Percentiles rank a stretch among this genome's conserved stretches.
phyloP scores from a whole-genome alignment of 2,888 invertebrate genomes.

The Thecocarcelia acutangulata region DNA sequence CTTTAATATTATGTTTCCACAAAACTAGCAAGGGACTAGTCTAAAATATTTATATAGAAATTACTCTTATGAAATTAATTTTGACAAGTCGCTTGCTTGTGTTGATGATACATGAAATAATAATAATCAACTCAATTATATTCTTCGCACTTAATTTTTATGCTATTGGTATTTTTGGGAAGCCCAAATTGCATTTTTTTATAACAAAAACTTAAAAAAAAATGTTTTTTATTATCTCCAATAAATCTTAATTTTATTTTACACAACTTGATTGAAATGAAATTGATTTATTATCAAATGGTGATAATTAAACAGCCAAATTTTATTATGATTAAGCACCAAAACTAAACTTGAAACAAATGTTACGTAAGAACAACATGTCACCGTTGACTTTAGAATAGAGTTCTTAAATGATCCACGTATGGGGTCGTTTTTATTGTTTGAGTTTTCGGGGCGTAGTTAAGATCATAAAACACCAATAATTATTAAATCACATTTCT shows the following conservation, averaged over 20 bases:
- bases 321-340: slow-evolving; percentile 4
- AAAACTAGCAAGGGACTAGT: too few relatives aligned
- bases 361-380: slow-evolving; percentile 3
- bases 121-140: too few relatives aligned
- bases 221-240: not conserved
- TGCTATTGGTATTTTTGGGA: too few relatives aligned
- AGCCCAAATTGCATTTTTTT: too few relatives aligned
- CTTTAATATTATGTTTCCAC: too few relatives aligned
- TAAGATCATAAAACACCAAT: slow-evolving; percentile 54
- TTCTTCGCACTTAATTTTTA: too few relatives aligned
- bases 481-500: slow-evolving; percentile 64
- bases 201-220: too few relatives aligned
- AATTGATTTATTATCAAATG: slow-evolving; percentile 49
- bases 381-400: slow-evolving; percentile 26
- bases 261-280: slow-evolving; percentile 35
- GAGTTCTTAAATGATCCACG: slow-evolving; percentile 42
- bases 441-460: slow-evolving; percentile 57
- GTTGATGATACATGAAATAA: too few relatives aligned
- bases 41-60: too few relatives aligned
- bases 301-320: slow-evolving; percentile 36
- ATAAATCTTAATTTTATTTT: slow-evolving; percentile 41
- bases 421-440: slow-evolving; percentile 48
- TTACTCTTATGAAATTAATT: too few relatives aligned
- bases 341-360: not conserved
- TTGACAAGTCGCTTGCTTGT: too few relatives aligned